Evolutionary conservation across 2,888 invertebrate genomes (phyloP), one percentile per base, ranked within the genome.

Genomic region (Myathropa florea): DNA sequence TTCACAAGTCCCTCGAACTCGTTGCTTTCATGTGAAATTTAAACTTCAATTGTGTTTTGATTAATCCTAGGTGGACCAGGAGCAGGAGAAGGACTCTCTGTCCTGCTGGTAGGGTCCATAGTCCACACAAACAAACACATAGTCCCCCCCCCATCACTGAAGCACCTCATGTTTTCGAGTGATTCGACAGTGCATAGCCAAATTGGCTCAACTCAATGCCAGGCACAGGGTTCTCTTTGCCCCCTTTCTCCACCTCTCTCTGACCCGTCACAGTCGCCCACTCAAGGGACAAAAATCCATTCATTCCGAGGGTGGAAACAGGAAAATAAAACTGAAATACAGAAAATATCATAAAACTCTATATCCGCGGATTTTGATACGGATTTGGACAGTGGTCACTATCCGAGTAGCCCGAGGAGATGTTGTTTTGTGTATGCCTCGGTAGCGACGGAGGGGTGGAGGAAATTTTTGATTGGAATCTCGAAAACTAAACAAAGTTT

Each of bases 1-100:
- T 73, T 73, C 18, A 46, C 46, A 46, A 18, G 46, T 4, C 39
- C n/a, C 53, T 65, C 82, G 71, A 83, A 4, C 46, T 46, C 46
- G 46, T 46, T 18, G 46, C 70, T 79, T 78, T 67, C 46, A 65
- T 83, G 78, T 83, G 75, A 79, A 86, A 83, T 86, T 86, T 86
- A 86, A 83, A 86, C 78, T 86, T 78, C 78, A 86, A 83, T 86
- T 83, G 83, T 79, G 83, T 83, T 79, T 79, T 86, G 86, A 86
- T 86, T 86, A 83, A 86, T 86, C 68, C 85, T 21, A 59, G 30
- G 46, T 4, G 39, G 10, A 68, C n/a, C n/a, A n/a, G n/a, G n/a
- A n/a, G n/a, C n/a, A n/a, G n/a, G 33, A 9, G 12, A 26, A 30
- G 18, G 24, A 28, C n/a, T 14, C n/a, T 6, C 55, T 46, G 46